Percentiles rank a stretch among this genome's conserved stretches.
These are phyloP conservation scores for Lasioglossum zephyrum DNA, from an alignment of 2,888 invertebrate genomes.

Conservation along the genomic window DNA sequence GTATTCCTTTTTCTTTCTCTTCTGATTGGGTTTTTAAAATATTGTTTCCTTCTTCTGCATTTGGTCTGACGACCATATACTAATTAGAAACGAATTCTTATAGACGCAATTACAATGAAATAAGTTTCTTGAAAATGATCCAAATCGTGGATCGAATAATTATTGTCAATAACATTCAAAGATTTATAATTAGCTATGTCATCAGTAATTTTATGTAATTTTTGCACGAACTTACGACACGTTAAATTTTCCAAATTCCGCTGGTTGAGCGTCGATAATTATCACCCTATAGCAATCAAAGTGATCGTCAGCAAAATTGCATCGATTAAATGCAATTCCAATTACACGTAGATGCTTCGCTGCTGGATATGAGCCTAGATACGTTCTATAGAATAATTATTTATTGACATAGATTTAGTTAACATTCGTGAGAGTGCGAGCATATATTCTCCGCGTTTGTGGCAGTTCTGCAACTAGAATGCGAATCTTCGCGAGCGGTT, in stretches of 20 bases:
- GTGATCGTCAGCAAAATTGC: not conserved
- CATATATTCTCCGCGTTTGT: not conserved
- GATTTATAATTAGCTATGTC: too few relatives aligned
- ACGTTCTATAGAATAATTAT: not conserved
- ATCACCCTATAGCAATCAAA: not conserved
- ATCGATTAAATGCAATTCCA: not conserved
- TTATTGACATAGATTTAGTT: not conserved
- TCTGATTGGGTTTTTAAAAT: too few relatives aligned
- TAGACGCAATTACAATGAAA: too few relatives aligned
- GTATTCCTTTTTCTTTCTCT: too few relatives aligned
- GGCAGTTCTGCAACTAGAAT: not conserved
- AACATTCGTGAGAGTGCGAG: not conserved
- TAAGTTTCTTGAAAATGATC: too few relatives aligned
- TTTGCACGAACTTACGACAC: not conserved
- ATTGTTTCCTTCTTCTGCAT: too few relatives aligned
- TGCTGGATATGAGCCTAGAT: not conserved
- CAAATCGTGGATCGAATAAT: too few relatives aligned
- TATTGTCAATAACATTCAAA: too few relatives aligned
- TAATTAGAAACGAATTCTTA: too few relatives aligned
- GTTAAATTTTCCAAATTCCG: not conserved
- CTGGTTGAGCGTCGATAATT: not conserved
- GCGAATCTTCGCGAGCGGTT: constrained; percentile 1
- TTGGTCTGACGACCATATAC: too few relatives aligned
- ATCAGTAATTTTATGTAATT: too few relatives aligned
- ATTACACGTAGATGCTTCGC: not conserved